These are phyloP conservation scores for Yoshiicerus persimilis DNA, from an alignment of 1,140 invertebrate species.

Conservation along the genomic window DNA sequence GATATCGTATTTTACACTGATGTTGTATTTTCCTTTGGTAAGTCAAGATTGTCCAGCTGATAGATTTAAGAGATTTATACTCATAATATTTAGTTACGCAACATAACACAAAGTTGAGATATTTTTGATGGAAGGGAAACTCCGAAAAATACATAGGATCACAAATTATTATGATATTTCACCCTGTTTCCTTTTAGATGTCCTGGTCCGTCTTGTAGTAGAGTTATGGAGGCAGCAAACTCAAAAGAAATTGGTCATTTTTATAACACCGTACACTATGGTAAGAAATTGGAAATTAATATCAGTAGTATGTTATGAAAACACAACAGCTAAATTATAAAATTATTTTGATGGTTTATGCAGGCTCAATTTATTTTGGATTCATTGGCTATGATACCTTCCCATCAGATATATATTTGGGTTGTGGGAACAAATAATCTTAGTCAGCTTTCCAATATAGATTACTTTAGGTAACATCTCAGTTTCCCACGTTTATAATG, in stretches of 20 bases:
- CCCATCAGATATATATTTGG: slow-evolving; percentile 27
- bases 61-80: no score
- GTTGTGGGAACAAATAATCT: slow-evolving; percentile 1
- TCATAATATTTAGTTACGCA: no score
- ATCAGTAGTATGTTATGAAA: not conserved
- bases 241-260: not conserved
- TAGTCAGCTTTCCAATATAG: not conserved
- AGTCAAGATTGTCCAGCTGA: no score
- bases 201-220: not conserved
- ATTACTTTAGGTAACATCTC: slow-evolving; percentile 33
- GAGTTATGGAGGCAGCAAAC: not conserved
- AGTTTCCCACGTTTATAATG: no score
- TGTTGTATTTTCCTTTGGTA: not conserved
- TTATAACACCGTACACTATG: not conserved
- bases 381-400: slow-evolving; percentile 15
- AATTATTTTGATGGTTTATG: not conserved
- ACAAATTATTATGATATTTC: no score
- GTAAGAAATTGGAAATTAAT: not conserved
- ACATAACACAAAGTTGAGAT: no score
- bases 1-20: not conserved
- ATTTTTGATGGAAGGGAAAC: no score
- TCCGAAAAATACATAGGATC: no score
- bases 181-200: no score
- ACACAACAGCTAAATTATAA: not conserved
- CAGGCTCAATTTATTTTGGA: slow-evolving; percentile 23